Percentiles rank a stretch among this genome's conserved stretches.
These are phyloP conservation scores for Equus quagga DNA, from an alignment of 2,113 vertebrate genomes.

Conservation along the genomic window DNA sequence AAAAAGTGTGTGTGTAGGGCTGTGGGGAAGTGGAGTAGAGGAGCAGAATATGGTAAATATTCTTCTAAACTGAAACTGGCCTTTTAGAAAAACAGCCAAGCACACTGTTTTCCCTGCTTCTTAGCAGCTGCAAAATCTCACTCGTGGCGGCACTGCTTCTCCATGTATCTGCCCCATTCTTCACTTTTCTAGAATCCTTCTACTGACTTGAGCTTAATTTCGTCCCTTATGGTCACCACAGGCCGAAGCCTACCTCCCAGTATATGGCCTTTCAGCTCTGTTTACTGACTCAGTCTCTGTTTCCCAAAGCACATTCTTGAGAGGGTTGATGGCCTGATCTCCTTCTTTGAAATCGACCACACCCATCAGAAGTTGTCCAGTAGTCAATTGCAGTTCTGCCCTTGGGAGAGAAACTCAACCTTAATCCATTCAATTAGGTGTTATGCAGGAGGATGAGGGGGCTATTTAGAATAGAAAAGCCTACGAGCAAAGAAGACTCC, in stretches of 20 bases:
- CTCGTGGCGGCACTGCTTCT: background rate
- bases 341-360: background rate
- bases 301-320: background rate
- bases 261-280: background rate
- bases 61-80: background rate
- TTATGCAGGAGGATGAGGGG: background rate
- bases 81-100: background rate
- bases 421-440: background rate
- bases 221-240: background rate
- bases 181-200: background rate
- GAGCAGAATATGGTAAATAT: background rate
- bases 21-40: background rate
- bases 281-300: background rate
- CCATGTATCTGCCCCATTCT: rapidly evolving
- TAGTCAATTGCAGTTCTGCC: background rate
- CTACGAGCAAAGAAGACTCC: background rate
- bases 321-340: background rate
- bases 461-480: background rate
- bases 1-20: background rate
- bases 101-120: background rate
- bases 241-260: background rate
- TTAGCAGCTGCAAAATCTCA: background rate
- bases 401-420: background rate
- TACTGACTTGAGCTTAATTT: background rate
- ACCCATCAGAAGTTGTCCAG: background rate